Evolutionary conservation across 2,797 vertebrate genomes (phyloP).

Genomic region (Pelodytes ibericus): DNA sequence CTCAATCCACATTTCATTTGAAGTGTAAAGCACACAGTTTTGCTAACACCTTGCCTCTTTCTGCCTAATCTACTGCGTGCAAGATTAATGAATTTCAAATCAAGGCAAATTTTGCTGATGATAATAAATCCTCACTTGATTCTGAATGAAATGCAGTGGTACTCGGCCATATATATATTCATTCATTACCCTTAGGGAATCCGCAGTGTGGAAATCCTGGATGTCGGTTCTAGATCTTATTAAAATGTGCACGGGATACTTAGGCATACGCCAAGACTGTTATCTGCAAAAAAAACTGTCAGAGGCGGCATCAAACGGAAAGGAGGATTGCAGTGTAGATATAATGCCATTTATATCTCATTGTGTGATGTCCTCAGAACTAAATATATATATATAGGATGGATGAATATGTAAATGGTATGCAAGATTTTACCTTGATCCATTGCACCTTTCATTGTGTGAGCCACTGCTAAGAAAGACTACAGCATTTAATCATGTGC

Average conservation of each 20-base stretch:
- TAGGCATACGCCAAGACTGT: conserved; percentile 57
- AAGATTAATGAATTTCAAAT: conserved; percentile 61
- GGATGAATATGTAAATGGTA: too few species aligned
- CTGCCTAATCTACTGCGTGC: conserved; percentile 57
- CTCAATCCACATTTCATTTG: conserved; percentile 45
- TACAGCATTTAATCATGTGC: too few species aligned
- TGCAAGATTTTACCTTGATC: too few species aligned
- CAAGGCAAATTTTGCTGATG: conserved; percentile 52
- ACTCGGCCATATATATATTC: conserved; percentile 62
- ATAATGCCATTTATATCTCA: not conserved
- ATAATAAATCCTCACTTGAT: conserved; percentile 60
- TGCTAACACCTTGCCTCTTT: conserved; percentile 54
- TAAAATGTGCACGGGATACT: conserved; percentile 60
- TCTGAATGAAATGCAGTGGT: conserved; percentile 62
- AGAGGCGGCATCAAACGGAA: not conserved
- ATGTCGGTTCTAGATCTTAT: conserved; percentile 63
- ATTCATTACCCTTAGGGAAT: conserved; percentile 59
- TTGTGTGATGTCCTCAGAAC: not conserved
- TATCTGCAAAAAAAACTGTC: conserved; percentile 56
- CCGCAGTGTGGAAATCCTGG: conserved; percentile 56
- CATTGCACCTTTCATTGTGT: too few species aligned
- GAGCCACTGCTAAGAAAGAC: too few species aligned
- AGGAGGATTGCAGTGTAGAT: not conserved
- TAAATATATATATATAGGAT: not conserved
- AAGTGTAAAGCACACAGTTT: conserved; percentile 37